Percentiles rank a stretch among this genome's conserved stretches.
Evolutionary conservation across 2,113 vertebrate genomes (phyloP).

Genomic region (Anarrhichthys ocellatus): DNA sequence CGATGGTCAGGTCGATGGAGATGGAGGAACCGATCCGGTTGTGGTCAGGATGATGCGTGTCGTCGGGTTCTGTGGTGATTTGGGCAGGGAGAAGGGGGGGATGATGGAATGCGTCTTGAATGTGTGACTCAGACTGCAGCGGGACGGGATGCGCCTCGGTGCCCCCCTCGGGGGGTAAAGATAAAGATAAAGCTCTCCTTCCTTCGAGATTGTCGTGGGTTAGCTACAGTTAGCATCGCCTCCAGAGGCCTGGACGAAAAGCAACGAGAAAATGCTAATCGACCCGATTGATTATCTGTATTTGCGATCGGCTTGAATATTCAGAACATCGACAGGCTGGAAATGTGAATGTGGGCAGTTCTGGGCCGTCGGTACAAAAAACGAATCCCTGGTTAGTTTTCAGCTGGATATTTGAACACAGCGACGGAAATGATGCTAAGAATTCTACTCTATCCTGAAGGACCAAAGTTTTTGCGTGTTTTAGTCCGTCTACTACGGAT

Average conservation of each 20-base stretch:
- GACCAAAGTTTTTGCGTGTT: not conserved
- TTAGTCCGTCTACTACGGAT: not conserved
- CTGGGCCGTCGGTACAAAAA: not conserved
- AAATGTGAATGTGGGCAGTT: constrained; percentile 7
- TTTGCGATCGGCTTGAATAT: not conserved
- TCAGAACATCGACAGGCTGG: constrained; percentile 1
- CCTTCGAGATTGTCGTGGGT: constrained; percentile 70
- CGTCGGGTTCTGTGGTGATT: constrained; percentile 24
- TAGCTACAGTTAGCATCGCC: constrained; percentile 37
- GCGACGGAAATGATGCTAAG: not conserved
- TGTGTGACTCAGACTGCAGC: constrained; percentile 62
- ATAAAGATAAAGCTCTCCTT: constrained; percentile 53
- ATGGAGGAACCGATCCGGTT: constrained; percentile 7
- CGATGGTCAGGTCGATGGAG: not conserved
- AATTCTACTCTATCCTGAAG: not conserved
- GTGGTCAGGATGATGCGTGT: constrained; percentile 1
- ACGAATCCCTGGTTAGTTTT: constrained; percentile 24
- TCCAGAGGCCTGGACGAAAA: constrained; percentile 35
- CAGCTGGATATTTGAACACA: not conserved
- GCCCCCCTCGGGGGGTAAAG: not conserved
- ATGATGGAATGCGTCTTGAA: constrained; percentile 38
- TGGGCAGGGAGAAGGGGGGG: constrained; percentile 47
- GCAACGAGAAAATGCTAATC: constrained; percentile 22
- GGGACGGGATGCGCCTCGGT: not conserved
- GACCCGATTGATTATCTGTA: constrained; percentile 1